Evolutionary conservation across 2,797 vertebrate species (phyloP), one percentile per base, ranked within the genome.

Genomic region (Cirrhinus molitorella): DNA sequence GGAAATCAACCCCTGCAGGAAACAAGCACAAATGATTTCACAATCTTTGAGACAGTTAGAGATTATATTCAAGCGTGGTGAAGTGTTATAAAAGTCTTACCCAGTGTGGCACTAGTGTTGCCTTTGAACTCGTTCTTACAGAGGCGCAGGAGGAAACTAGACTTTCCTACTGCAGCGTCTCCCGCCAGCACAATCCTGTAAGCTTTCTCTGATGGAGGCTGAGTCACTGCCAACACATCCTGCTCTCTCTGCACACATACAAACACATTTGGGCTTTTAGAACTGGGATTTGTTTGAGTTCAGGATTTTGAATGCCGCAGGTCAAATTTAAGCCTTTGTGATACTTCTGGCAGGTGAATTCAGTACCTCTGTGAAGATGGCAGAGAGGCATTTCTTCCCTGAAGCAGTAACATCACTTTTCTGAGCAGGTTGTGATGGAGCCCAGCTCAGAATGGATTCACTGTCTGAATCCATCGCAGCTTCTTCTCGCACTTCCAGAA

Each of bases 41-140:
- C n/a, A 23, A 13, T 40, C 8, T 21, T 4, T 31, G 14, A 25
- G 74, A 59, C 7, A 28, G 23, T 47, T 21, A 34, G 3, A 34
- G 10, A 65, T 71, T 47, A 14, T 3, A 53, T 65, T 40, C 6
- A 40, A 53, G 59, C 19, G 55, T 8, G 10, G 14, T 11, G 14
- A 14, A n/a, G 67, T 4, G 59, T n/a, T 16, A 17, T 40, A 51
- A 28, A 31, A 37, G 14, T 21, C 93, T 80, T 94, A 99, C 97
- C 98, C 19, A 99, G 91, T 13, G 97, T 99, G 25, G 97, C 93
- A 77, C 95, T 96, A 80, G 94, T 95, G 88, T 95, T 96, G 67
- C 95, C 91, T 87, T 94, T 95, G 91, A 99, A 99, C 91, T 99
- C 97, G 16, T 99, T 99, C 94, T 98, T 98, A 94, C 97, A 99